Conservation (phyloP, 2,888 invertebrate species). For the Ophonus ardosiacus region DNA sequence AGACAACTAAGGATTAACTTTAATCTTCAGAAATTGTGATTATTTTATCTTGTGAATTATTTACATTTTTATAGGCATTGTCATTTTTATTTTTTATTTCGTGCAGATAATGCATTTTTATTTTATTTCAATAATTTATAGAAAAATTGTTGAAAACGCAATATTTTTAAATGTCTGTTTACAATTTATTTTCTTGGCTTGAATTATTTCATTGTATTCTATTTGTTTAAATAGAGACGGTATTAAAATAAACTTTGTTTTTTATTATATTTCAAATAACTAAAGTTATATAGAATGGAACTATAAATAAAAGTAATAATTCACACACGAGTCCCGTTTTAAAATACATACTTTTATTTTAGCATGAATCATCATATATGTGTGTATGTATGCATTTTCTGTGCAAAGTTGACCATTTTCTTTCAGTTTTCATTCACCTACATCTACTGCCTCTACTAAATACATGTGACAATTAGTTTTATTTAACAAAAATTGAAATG, state of each 20-base stretch:
- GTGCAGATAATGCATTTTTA: conserved; percentile 10
- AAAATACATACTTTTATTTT: conserved; percentile 27
- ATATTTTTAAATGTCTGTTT: conserved; percentile 22
- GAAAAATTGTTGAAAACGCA: conserved; percentile 9
- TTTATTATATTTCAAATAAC: conserved; percentile 35
- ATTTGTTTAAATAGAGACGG: conserved; percentile 39
- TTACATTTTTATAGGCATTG: conserved; percentile 40
- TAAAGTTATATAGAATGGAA: conserved; percentile 1
- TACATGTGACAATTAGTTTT: not conserved
- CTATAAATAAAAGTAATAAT: conserved; percentile 2
- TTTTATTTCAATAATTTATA: conserved; percentile 19
- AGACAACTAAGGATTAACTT: conserved; percentile 25
- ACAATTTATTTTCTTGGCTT: conserved; percentile 10
- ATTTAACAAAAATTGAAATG: conserved; percentile 13
- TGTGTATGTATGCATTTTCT: conserved; percentile 44
- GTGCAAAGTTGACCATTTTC: conserved; percentile 14
- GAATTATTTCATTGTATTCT: conserved; percentile 40
- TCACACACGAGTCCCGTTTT: not conserved
- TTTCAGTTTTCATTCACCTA: conserved; percentile 5
- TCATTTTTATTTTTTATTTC: conserved; percentile 16
- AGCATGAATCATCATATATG: conserved; percentile 29
- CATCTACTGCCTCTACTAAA: conserved; percentile 17
- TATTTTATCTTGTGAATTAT: conserved; percentile 41
- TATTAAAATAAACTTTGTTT: conserved; percentile 17
- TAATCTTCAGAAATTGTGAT: conserved; percentile 36